Base-by-base conservation (phyloP, 1,140 invertebrate species). In the Zophobas atratus region DNA sequence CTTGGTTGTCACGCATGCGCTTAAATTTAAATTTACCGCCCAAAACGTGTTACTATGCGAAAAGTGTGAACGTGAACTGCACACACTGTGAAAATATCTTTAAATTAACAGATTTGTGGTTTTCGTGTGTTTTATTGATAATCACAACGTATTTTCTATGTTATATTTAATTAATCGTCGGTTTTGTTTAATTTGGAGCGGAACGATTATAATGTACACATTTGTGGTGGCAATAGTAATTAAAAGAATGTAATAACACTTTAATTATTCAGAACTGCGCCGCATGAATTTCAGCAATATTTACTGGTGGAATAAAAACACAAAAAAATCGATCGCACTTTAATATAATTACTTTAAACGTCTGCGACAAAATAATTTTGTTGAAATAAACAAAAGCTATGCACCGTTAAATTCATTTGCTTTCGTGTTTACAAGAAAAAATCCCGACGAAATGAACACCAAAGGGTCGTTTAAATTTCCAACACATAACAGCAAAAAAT, bases 381-480 rank as follows among this genome's bases (percentile, higher is more conserved):
- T 60, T 38, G 38, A 57, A 57, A 57, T 35, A 57, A 57, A 57
- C 55, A 57, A 43, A 67, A 32, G 39, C 43, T 36, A 20, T 38
- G 41, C 6, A 67, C 1, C 20, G 39, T 67, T 51, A 51, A 51
- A 51, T 51, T 51, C 49, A 20, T 67, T 67, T 67, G 35, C 60
- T 67, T 67, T 67, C 6, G 43, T 39, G 57, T 63, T 63, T 63
- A 39, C 49, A 51, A 38, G 43, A 20, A 63, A 63, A n/a, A 63
- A 63, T 38, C 36, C 32, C 57, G 38, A 63, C 57, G 38, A 63
- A 41, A 35, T 63, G 57, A 67, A 67, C 60, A 67, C 38, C 60
- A 67, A 67, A 67, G 60, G 60, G 60, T 41, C 60, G 60, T 39
- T 67, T 67, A 43, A 67, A 67, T 67, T 67, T 67, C 60, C 60